Base-by-base conservation (phyloP, 2,888 invertebrate genomes). In the Phaonia tiefii region DNA sequence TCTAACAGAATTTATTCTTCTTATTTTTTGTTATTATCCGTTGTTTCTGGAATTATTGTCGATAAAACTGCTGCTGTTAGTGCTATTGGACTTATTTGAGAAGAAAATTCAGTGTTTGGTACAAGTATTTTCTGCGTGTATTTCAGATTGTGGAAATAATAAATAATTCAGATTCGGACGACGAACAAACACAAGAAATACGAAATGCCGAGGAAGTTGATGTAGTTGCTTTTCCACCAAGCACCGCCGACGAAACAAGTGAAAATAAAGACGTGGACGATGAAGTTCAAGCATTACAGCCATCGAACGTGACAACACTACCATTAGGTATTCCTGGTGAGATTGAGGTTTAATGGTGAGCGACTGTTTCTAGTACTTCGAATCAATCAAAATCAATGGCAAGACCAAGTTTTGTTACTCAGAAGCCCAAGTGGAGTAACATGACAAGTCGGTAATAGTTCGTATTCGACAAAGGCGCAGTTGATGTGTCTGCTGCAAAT, bases 401-500 rank as follows among this genome's bases (percentile, higher is more conserved):
- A 11, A 25, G 58, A 26, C 15, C 58, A 11, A 31, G 13, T 63
- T 63, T 63, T 42, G 63, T 42, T n/a, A 37, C 63, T 25, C 63
- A 63, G 37, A 42, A 37, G 39, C 63, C 63, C 42, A 63, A 42
- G 63, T 63, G 63, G 63, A 63, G 37, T 25, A 63, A 37, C 42
- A 63, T 63, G 63, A 13, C 63, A 37, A 17, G 42, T 63, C 63
- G 15, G 20, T 8, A 37, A 42, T 37, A 63, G 39, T 63, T 63
- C 63, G 63, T 15, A 4, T 63, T 63, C 42, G 63, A 63, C 63
- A 63, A 63, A 63, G 63, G 63, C 17, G 37, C 63, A 63, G 63
- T 63, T 25, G 63, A 63, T 63, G 63, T 63, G 58, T 58, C 58
- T 58, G n/a, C 58, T 58, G 58, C 58, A 58, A 31, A 58, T n/a